phyloP scores from a whole-genome alignment of 2,888 invertebrate species.

The Lasioglossum zephyrum region DNA sequence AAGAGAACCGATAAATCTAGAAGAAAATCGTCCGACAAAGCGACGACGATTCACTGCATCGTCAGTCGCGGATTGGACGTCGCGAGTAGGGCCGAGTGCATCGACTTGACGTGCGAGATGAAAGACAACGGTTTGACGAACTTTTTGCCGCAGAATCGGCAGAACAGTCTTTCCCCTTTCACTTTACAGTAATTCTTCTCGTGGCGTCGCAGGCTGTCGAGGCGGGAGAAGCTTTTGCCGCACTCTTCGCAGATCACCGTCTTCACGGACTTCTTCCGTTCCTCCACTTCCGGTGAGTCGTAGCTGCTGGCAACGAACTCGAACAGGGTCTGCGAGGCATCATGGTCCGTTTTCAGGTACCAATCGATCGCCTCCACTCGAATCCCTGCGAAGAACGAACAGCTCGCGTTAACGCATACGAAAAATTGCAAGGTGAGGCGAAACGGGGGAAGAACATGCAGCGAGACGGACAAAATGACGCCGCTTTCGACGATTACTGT shows the following conservation, averaged over 20 bases:
- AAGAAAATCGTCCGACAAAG: background rate
- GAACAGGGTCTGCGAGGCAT: slow-evolving; percentile 58
- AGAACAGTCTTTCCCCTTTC: slow-evolving; percentile 59
- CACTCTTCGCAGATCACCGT: slow-evolving; percentile 70
- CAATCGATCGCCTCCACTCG: slow-evolving; percentile 47
- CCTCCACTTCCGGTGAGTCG: slow-evolving; percentile 38
- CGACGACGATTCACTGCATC: background rate
- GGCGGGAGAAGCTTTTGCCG: slow-evolving; percentile 75
- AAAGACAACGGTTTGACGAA: slow-evolving; percentile 55
- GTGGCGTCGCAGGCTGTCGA: slow-evolving; percentile 78
- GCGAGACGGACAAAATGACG: background rate
- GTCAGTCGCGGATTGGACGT: slow-evolving; percentile 7
- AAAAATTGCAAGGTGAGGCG: background rate
- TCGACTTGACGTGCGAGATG: slow-evolving; percentile 57
- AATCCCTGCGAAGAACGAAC: slow-evolving; percentile 67
- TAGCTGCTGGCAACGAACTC: slow-evolving; percentile 62
- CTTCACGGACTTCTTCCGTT: slow-evolving; percentile 55
- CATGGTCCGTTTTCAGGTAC: slow-evolving; percentile 57
- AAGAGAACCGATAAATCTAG: no score
- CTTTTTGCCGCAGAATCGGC: slow-evolving; percentile 56
- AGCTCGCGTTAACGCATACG: slow-evolving; percentile 27
- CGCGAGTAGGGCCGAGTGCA: slow-evolving; percentile 41
- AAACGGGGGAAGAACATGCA: slow-evolving; percentile 35
- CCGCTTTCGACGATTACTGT: background rate
- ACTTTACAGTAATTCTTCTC: slow-evolving; percentile 77